Base-by-base conservation (phyloP, 2,113 vertebrate species). In the Craseonycteris thonglongyai region DNA sequence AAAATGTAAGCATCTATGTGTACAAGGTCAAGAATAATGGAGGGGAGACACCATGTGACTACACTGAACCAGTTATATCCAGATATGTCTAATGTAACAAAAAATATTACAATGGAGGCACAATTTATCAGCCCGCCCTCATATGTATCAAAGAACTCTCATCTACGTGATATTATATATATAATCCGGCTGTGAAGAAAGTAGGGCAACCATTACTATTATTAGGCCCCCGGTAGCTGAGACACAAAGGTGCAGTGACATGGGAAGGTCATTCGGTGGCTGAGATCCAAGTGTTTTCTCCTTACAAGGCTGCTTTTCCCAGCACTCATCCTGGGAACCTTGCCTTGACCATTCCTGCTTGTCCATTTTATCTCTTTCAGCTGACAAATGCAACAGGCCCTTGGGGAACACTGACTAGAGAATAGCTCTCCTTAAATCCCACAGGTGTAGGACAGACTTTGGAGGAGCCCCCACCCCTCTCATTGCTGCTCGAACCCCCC, bases 301-400 rank as follows among this genome's bases (percentile, higher is more conserved):
- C 42, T 19, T 35, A 59, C 16, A n/a, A 42, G 68, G 47, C 42
- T 28, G 15, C 28, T 51, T 90, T 79, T 24, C 66, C 95, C 72
- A 10, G 47, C 69, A 22, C 47, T 63, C 63, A 21, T 45, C 86
- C 91, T 71, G 86, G 91, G 90, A 75, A 74, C 47, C 54, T 47
- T 83, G 80, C 89, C 95, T 95, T 68, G 81, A 71, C 58, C 65
- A 49, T 96, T 97, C 90, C 87, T 91, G 80, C 35, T 96, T 94
- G 83, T 88, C 89, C 87, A 22, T 93, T 94, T 88, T 95, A 47
- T 94, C 85, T 93, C 66, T 86, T 65, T 93, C 54, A 11, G 79
- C 72, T 90, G 92, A 93, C 93, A 80, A 4, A 47, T 80, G 28
- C 66, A 91, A 79, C 61, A 79, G 82, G 61, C 59, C 72, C 61